Base-by-base conservation (phyloP, 2,888 invertebrate genomes). In the Metopia argyrocephala region DNA sequence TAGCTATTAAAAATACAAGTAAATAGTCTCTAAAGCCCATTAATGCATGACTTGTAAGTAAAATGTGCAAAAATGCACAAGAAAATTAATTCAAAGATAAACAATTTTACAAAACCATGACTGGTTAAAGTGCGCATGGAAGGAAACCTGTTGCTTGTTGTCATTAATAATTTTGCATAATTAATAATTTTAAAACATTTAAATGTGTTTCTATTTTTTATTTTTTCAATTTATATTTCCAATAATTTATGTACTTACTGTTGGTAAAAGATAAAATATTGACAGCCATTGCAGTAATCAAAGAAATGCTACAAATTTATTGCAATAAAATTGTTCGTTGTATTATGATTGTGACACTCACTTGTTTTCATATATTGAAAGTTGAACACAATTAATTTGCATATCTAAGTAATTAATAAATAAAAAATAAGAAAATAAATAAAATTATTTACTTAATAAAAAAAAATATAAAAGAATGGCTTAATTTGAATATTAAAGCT, bases 121-220 rank as follows among this genome's bases (percentile, higher is more conserved):
- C 38, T 12, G 15, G 38, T 38, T 38, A 15, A 38, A 15, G 38
- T 38, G 38, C 38, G 5, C 18, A 18, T 27, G 31, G n/a, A 9
- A 5, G 1, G 15, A 71, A 79, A 71, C 75, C 71, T 79, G 71
- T 76, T 76, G 71, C 76, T 68, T 61, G 52, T 79, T 76, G 79
- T 79, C 74, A 79, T 31, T 79, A 71, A 56, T 76, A 71, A 79
- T 76, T 76, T 79, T 66, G 50, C 68, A 71, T 76, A 76, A 79
- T 79, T 79, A 71, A 68, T 76, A 59, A 79, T n/a, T 65, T 31
- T 50, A 28, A 64, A 59, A 28, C 28, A 31, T 31, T 31, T 12
- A 12, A 31, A 31, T 31, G n/a, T n/a, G n/a, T n/a, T n/a, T n/a
- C n/a, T 31, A 12, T 31, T 5, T 57, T 28, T 28, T 28, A 28